Conservation (phyloP, 2,888 invertebrate genomes). For the Dysmachus trigonus region DNA sequence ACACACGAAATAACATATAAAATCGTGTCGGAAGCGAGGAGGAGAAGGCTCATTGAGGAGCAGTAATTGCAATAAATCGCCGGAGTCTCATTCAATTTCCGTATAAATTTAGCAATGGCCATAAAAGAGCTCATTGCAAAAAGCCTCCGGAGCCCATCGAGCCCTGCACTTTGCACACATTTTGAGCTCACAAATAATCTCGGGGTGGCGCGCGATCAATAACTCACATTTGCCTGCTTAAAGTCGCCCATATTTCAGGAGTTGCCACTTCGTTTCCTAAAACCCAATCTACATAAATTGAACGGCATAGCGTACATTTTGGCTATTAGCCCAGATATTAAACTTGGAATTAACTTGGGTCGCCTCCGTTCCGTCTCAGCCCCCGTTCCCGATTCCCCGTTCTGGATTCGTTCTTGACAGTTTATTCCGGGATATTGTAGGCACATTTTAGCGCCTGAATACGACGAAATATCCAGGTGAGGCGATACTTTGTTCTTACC, state of each 20-base stretch:
- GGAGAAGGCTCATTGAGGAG: neutral
- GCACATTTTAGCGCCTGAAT: neutral
- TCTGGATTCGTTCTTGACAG: neutral
- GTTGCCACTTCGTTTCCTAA: neutral
- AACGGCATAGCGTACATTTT: neutral
- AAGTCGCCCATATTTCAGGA: neutral
- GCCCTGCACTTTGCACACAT: neutral
- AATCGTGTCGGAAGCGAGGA: neutral
- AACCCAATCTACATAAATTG: neutral
- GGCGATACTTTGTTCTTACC: neutral
- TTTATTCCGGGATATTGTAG: neutral
- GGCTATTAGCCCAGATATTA: neutral
- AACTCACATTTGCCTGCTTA: neutral
- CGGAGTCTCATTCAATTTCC: neutral
- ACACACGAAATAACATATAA: neutral
- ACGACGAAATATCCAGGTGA: neutral
- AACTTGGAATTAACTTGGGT: neutral
- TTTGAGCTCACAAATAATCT: neutral
- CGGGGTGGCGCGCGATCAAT: neutral
- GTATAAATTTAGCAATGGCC: neutral
- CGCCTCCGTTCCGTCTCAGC: neutral
- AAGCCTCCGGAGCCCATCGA: neutral
- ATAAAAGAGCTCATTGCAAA: neutral
- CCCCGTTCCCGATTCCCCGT: neutral
- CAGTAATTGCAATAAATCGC: neutral